phyloP scores from a whole-genome alignment of 2,113 vertebrate genomes.

The Sus scrofa region DNA sequence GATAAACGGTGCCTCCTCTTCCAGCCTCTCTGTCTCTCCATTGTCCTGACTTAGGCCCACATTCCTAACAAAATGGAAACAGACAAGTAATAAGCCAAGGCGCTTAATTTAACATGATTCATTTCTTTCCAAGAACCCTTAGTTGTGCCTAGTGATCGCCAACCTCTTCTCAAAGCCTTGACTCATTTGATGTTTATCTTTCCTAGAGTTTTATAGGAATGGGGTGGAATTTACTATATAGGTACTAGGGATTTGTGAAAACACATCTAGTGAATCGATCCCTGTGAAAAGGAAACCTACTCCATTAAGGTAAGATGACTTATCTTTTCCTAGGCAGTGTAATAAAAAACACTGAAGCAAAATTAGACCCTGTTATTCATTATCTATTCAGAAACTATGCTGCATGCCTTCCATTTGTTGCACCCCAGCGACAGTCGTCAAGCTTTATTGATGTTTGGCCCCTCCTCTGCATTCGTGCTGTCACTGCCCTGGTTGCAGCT shows the following conservation, averaged over 20 bases:
- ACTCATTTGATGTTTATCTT: background rate
- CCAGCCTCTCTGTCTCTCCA: background rate
- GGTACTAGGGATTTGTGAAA: background rate
- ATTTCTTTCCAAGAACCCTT: background rate
- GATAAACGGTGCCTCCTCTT: background rate
- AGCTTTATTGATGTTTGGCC: background rate
- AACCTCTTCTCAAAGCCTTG: background rate
- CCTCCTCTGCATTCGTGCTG: background rate
- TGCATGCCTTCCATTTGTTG: background rate
- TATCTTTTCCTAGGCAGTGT: background rate
- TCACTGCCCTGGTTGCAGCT: background rate
- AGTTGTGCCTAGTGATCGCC: background rate
- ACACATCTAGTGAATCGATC: background rate
- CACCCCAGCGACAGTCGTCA: background rate
- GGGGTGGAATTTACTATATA: background rate
- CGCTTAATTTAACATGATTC: background rate
- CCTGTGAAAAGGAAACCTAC: background rate
- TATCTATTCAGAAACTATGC: background rate
- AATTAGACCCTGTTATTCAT: background rate
- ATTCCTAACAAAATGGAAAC: background rate
- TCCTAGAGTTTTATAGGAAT: background rate
- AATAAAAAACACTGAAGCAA: background rate
- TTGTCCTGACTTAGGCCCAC: background rate
- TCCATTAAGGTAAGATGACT: background rate
- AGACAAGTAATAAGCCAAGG: background rate